These are phyloP conservation scores for Tetanocera ferruginea DNA, from an alignment of 2,888 invertebrate species.

Conservation along the genomic window DNA sequence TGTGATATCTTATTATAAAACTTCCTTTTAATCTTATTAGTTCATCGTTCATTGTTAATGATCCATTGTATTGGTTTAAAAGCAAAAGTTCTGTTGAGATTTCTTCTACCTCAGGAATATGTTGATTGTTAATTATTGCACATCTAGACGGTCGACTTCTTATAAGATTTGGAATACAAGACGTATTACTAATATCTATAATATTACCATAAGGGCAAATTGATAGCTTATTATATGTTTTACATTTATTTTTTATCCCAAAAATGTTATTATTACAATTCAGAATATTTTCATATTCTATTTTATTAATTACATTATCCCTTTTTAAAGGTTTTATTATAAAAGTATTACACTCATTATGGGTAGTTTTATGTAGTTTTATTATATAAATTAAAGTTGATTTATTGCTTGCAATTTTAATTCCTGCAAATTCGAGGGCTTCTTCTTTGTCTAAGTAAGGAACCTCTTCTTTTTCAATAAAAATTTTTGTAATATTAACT, in stretches of 20 bases:
- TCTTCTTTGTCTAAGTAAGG: background rate
- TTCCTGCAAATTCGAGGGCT: background rate
- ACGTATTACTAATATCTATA: background rate
- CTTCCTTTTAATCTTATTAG: background rate
- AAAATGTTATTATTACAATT: background rate
- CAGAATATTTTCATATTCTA: background rate
- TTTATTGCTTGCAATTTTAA: background rate
- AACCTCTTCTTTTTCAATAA: background rate
- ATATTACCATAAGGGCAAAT: background rate
- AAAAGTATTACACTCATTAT: background rate
- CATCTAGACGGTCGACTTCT: background rate
- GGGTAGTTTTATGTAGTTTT: background rate
- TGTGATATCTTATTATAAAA: background rate
- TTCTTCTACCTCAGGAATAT: background rate
- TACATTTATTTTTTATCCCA: background rate
- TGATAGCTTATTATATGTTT: background rate
- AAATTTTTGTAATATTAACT: background rate
- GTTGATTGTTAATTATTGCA: background rate
- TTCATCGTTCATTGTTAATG: background rate
- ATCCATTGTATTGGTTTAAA: background rate
- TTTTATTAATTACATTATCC: background rate
- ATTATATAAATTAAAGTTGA: constrained; percentile 3
- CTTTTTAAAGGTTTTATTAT: background rate
- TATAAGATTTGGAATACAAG: background rate
- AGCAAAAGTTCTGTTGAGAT: background rate